Base-by-base conservation (phyloP, 2,797 vertebrate species). In the Sciurus vulgaris region DNA sequence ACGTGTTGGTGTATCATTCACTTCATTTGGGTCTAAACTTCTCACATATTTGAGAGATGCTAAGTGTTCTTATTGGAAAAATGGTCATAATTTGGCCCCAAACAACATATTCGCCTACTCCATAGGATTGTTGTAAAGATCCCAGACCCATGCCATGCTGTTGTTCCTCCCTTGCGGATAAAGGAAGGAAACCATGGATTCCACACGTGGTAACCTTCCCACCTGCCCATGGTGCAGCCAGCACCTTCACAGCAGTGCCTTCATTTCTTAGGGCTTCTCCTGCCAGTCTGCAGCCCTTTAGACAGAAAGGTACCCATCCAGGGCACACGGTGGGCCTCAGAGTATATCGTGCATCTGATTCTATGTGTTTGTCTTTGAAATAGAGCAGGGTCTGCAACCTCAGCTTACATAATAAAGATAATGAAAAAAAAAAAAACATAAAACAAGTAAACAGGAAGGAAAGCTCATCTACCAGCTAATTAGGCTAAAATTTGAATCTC, bases 1-100 rank as follows among this genome's bases (percentile, higher is more conserved):
- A 89, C 44, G 1, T 59, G 4, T 70, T 81, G 77, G 9, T 9
- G 1, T 65, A 11, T 74, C 87, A 79, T 89, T 93, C 20, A 51
- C 96, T 77, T 41, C 33, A 59, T 83, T 86, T 79, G 54, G 18
- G 4, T 93, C 65, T 73, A 94, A 92, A 51, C 54, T 33, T 81
- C 73, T 73, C 78, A 65, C 33, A 4, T 47, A 0, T 95, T 47
- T 38, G 28, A 67, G 87, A 89, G 15, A 11, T 86, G 63, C 72
- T 76, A 73, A 11, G 44, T 56, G 10, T 92, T 67, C 28, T 86
- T 18, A 9, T 0, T 88, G 47, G 69, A 26, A 84, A 94, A 91
- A 9, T 89, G 26, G n/a, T 10, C 79, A 10, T 65, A 93, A 51
- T 82, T 47, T 35, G 38, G 38, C 47, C 56, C 85, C 74, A 65